Conservation (phyloP, 2,888 invertebrate genomes). For the Drosophila gaucha region DNA sequence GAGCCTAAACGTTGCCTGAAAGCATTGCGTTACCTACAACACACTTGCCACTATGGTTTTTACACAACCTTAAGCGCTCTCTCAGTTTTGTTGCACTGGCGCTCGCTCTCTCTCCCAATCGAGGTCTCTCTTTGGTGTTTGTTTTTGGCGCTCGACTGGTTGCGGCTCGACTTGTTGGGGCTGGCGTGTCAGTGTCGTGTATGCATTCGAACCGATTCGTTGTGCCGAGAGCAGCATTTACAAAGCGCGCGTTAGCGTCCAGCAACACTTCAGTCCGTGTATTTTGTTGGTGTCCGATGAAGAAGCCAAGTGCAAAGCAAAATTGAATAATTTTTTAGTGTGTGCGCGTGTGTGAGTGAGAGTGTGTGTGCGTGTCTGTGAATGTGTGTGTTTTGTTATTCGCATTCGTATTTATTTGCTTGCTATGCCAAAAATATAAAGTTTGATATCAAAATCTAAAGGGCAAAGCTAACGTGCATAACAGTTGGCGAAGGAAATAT, state of each 20-base stretch:
- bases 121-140: constrained; percentile 8
- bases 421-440: constrained; percentile 51
- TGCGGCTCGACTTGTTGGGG: constrained; percentile 49
- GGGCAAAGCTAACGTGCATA: constrained; percentile 53
- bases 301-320: constrained; percentile 66
- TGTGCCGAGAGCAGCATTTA: constrained; percentile 56
- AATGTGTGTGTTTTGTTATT: constrained; percentile 26
- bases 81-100: constrained; percentile 16
- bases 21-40: constrained; percentile 25
- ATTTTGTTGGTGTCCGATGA: constrained; percentile 50
- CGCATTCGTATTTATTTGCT: constrained; percentile 43
- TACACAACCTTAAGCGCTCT: constrained; percentile 28
- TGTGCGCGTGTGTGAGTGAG: constrained; percentile 29
- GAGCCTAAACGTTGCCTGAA: constrained; percentile 6
- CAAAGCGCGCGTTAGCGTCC: constrained; percentile 47
- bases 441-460: constrained; percentile 54
- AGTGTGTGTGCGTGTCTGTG: constrained; percentile 23
- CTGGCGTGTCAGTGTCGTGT: constrained; percentile 76
- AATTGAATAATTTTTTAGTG: constrained; percentile 71
- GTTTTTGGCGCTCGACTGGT: constrained; percentile 43
- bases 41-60: constrained; percentile 6
- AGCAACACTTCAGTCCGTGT: constrained; percentile 60
- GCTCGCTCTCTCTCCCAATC: constrained; percentile 1
- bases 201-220: constrained; percentile 79
- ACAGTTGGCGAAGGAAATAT: constrained; percentile 44